Evolutionary conservation across 2,113 vertebrate species (phyloP), one percentile per base, ranked within the genome.

Genomic region (Carassius gibelio): DNA sequence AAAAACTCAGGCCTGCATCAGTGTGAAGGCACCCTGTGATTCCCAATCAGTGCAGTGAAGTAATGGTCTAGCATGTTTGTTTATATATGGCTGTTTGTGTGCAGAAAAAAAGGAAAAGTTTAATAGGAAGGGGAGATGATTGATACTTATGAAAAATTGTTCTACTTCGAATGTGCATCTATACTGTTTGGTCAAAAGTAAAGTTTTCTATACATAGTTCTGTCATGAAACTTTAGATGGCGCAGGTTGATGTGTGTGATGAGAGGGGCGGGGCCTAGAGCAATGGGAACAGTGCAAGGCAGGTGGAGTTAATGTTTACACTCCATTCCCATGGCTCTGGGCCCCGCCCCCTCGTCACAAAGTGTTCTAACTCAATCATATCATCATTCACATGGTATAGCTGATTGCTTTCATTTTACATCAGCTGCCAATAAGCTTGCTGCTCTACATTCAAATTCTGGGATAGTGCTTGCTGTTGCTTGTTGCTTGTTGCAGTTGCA

Each of bases 181-280:
- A 64, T 26, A 15, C 64, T 17, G 26, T 2, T 14, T 50, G 13
- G 11, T 75, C 72, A 66, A 84, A 84, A 68, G 55, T 34, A 74
- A 84, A 61, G 62, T 57, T 50, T 78, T 87, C 79, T 83, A 84
- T 69, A 57, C 52, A 57, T 19, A 19, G 17, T 57, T 19, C 52
- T 17, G 17, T 57, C 52, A 57, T 57, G 15, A 55, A 55, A 14
- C 50, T 52, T 13, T 52, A 52, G 13, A 52, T 50, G 48, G 48
- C 0, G 13, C 48, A 50, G 13, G 13, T 14, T 1, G 4, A 50
- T 50, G 3, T 14, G 14, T 17, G 17, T 30, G 30, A 30, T 30
- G 30, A 30, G 30, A 30, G 30, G 30, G 30, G 30, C 30, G 30
- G 30, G 30, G 30, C 30, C 30, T 30, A 30, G 30, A 30, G 30